These are phyloP conservation scores for Pionites leucogaster DNA, from an alignment of 2,113 vertebrate genomes.

Conservation along the genomic window DNA sequence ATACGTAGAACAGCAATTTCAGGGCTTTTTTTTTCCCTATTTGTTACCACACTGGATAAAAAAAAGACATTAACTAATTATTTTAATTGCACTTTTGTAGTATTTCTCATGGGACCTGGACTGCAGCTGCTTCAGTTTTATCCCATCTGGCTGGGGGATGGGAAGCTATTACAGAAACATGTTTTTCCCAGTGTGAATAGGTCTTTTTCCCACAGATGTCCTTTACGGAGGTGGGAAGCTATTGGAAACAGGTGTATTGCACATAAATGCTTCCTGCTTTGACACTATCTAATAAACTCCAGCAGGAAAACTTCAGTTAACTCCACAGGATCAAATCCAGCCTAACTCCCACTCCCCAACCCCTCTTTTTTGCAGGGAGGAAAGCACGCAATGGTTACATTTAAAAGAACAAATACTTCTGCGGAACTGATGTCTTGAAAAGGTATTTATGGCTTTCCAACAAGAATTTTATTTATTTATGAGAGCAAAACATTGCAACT, in stretches of 20 bases:
- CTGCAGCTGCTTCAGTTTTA: slow-evolving; percentile 43
- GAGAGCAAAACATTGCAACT: neutral
- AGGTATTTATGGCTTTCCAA: neutral
- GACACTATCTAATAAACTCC: neutral
- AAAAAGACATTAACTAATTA: slow-evolving; percentile 60
- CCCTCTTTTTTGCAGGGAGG: accelerated
- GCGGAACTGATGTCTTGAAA: neutral
- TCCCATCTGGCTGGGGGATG: slow-evolving; percentile 46
- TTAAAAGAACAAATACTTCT: neutral
- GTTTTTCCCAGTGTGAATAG: neutral
- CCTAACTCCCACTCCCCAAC: neutral
- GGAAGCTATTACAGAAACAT: neutral
- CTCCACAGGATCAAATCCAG: neutral
- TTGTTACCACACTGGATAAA: neutral
- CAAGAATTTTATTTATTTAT: neutral
- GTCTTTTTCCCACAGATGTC: neutral
- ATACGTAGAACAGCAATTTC: neutral
- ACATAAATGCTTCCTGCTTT: neutral
- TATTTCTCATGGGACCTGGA: neutral
- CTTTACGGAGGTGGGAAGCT: neutral
- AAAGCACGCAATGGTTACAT: neutral
- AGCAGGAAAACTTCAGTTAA: neutral
- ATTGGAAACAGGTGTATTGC: neutral
- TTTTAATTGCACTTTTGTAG: slow-evolving; percentile 58
- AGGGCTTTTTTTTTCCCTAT: neutral